Evolutionary conservation across 2,113 vertebrate genomes (phyloP), one percentile per base, ranked within the genome.

Genomic region (Oncorhynchus clarkii): DNA sequence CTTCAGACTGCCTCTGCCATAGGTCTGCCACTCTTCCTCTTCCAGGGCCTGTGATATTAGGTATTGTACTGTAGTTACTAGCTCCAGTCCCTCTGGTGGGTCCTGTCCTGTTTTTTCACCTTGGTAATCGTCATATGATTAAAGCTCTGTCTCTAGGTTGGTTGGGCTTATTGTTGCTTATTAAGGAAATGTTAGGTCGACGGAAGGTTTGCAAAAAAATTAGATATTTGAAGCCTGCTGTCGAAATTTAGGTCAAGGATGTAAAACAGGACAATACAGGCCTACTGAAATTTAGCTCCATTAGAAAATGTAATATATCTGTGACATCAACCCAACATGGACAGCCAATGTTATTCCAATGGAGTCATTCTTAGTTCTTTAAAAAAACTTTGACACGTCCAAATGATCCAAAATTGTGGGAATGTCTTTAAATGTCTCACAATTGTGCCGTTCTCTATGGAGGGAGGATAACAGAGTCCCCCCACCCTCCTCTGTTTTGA

Each of bases 231-330:
- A 68, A 70, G 77, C 67, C 78, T 84, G 81, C 86, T 73, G 6
- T 54, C 16, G 62, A 85, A 87, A 88, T 76, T 85, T 84, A 70
- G 84, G 85, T 90, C 80, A 90, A 89, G 88, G 84, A 88, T 88
- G n/a, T 76, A 45, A 84, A 86, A 83, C 14, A 59, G 67, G 83
- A 85, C 87, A 88, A 86, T 85, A 87, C 87, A 54, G 51, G 14
- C 51, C 51, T 54, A 54, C 51, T 54, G 51, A 4, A 65, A 84
- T 89, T 89, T 84, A 77, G 73, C 80, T 74, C 82, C 80, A 89
- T 89, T 88, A 87, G 39, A 80, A 45, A 54, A 81, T 68, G 77
- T 86, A 84, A 86, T 82, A 84, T 86, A 72, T 67, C 6, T 72
- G 75, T 86, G 87, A 86, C 82, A 78, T 87, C 86, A 84, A 77